Conservation (phyloP, 2,797 vertebrate species). For the Propithecus deckenii region DNA sequence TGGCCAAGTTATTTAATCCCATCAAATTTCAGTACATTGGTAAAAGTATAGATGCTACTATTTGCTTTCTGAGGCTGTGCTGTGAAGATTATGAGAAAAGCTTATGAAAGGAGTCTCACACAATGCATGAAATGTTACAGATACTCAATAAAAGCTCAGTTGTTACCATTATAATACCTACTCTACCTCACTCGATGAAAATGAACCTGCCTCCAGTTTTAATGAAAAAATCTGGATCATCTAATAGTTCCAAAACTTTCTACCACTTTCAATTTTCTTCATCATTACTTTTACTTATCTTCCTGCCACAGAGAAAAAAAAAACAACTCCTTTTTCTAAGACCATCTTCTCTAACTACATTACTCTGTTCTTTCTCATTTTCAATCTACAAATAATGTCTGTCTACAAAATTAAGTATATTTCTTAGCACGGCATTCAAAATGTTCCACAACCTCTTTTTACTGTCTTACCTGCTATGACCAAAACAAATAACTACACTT, state of each 20-base stretch:
- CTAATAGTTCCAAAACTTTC: neutral
- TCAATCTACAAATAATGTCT: neutral
- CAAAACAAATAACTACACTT: neutral
- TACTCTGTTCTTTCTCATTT: neutral
- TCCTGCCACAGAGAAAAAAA: neutral
- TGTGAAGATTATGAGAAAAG: neutral
- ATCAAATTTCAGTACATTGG: neutral
- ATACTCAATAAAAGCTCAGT: neutral
- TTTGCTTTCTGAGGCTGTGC: neutral
- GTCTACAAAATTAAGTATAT: neutral
- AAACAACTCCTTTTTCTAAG: neutral
- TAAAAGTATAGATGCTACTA: neutral
- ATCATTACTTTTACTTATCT: constrained; percentile 22
- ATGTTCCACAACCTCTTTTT: neutral
- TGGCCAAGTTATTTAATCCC: neutral
- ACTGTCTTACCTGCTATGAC: neutral
- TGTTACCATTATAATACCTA: neutral
- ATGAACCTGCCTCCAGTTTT: neutral
- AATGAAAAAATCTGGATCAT: neutral
- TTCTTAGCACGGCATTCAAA: neutral
- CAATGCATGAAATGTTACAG: neutral
- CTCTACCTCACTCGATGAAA: neutral
- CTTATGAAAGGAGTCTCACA: neutral
- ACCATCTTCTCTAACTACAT: neutral
- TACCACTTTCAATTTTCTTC: neutral